Conservation (phyloP, 2,113 vertebrate species). For the Sinocyclocheilus anshuiensis region DNA sequence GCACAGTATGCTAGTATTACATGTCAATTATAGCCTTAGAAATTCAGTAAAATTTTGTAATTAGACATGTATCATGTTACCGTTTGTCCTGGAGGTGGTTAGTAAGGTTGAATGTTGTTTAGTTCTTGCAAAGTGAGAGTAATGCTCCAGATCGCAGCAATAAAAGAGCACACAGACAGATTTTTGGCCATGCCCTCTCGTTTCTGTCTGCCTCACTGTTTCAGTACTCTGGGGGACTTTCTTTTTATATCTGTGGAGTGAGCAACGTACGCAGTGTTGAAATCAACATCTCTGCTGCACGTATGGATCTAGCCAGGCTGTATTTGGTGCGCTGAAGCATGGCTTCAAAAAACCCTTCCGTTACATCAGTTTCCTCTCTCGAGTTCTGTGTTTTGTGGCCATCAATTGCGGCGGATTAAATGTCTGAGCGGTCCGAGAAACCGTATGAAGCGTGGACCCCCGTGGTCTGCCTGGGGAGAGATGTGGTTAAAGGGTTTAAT, state of each 20-base stretch:
- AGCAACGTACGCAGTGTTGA: slow-evolving; percentile 10
- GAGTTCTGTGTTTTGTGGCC: slow-evolving; percentile 22
- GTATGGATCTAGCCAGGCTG: slow-evolving; percentile 11
- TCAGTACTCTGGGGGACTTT: not conserved
- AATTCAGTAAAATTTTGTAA: not conserved
- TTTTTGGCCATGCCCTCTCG: slow-evolving; percentile 19
- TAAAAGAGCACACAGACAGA: not conserved
- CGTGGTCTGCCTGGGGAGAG: slow-evolving; percentile 4
- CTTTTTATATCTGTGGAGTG: slow-evolving; percentile 46
- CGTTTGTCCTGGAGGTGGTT: not conserved
- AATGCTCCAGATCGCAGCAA: slow-evolving; percentile 1
- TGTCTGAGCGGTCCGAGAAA: slow-evolving; percentile 39
- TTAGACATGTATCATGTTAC: not conserved
- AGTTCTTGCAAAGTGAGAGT: slow-evolving; percentile 3
- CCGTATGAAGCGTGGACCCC: not conserved
- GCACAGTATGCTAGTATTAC: not conserved
- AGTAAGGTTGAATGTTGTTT: not conserved
- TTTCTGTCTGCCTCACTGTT: slow-evolving; percentile 21
- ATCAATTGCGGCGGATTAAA: slow-evolving; percentile 25
- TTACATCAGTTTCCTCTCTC: slow-evolving; percentile 40
- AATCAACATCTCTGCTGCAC: slow-evolving; percentile 14
- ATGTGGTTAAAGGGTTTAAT: slow-evolving; percentile 43
- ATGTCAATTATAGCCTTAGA: not conserved
- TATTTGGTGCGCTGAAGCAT: slow-evolving; percentile 29
- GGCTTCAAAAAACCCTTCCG: not conserved